Evolutionary conservation across 2,113 vertebrate genomes (phyloP).

Genomic region (Murina feae): DNA sequence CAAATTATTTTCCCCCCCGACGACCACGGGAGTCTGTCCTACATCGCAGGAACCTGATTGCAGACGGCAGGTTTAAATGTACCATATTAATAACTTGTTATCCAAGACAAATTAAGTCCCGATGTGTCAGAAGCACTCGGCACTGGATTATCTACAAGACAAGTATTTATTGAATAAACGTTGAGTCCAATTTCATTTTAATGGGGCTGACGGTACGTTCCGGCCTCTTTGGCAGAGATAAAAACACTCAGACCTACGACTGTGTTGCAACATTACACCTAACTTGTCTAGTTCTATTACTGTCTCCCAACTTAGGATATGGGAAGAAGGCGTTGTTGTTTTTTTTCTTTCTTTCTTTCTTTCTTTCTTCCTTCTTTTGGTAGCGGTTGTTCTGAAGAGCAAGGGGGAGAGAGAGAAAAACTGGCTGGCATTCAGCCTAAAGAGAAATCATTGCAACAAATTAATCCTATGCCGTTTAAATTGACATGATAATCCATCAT

Average conservation of each 20-base stretch:
- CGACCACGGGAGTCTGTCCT: constrained; percentile 59
- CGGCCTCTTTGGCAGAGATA: constrained; percentile 80
- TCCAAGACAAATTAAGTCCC: constrained; percentile 87
- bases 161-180: constrained; percentile 89
- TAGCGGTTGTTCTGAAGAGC: constrained; percentile 74
- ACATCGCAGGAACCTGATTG: constrained; percentile 80
- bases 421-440: constrained; percentile 93
- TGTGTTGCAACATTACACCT: constrained; percentile 78
- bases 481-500: constrained; percentile 98
- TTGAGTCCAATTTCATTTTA: constrained; percentile 87
- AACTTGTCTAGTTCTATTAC: constrained; percentile 84
- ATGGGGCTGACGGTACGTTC: constrained; percentile 83
- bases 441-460: constrained; percentile 99
- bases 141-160: constrained; percentile 86
- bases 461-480: constrained; percentile 98
- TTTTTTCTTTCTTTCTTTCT: neutral
- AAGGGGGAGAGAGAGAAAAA: constrained; percentile 79
- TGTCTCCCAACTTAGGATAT: constrained; percentile 74
- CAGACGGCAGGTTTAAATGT: constrained; percentile 84
- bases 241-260: constrained; percentile 77
- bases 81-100: constrained; percentile 86
- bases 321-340: constrained; percentile 23
- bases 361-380: neutral
- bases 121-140: constrained; percentile 84
- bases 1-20: constrained; percentile 58